phyloP scores from a whole-genome alignment of 2,888 invertebrate species.

The Eubasilissa splendida region DNA sequence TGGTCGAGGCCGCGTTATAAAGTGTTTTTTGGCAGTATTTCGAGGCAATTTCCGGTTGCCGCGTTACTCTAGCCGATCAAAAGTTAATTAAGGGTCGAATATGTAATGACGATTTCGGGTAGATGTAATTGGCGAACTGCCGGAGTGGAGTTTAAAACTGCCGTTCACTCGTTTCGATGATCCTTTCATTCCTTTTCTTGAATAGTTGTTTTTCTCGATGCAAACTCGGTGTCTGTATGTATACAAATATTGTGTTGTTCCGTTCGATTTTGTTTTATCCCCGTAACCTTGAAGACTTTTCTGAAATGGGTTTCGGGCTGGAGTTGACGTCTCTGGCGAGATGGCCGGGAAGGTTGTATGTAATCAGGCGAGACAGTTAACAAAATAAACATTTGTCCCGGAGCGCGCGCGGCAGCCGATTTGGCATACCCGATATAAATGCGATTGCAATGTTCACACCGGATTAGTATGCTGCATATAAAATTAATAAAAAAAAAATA shows the following conservation, averaged over 20 bases:
- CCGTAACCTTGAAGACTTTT: conserved; percentile 10
- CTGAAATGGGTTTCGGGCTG: neutral
- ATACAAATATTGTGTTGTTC: too few relatives aligned
- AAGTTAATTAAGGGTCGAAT: conserved; percentile 11
- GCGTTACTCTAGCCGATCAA: neutral
- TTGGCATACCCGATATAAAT: conserved; percentile 3
- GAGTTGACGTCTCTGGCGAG: neutral
- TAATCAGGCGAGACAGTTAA: too few relatives aligned
- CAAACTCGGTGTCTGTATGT: too few relatives aligned
- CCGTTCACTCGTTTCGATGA: neutral
- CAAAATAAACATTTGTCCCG: neutral
- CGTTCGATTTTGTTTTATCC: neutral
- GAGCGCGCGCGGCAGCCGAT: conserved; percentile 5
- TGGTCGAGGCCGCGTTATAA: neutral
- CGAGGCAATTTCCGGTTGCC: neutral
- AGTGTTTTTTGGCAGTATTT: conserved; percentile 6
- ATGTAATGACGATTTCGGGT: neutral
- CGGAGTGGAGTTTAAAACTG: neutral
- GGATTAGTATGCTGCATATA: neutral
- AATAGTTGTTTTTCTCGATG: too few relatives aligned
- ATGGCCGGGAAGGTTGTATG: neutral
- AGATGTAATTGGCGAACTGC: neutral
- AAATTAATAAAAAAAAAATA: conserved; percentile 2
- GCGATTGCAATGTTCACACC: conserved; percentile 1
- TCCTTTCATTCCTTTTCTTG: neutral